Evolutionary conservation across 2,888 invertebrate species (phyloP).

Genomic region (Flabesymbios commensalis): DNA sequence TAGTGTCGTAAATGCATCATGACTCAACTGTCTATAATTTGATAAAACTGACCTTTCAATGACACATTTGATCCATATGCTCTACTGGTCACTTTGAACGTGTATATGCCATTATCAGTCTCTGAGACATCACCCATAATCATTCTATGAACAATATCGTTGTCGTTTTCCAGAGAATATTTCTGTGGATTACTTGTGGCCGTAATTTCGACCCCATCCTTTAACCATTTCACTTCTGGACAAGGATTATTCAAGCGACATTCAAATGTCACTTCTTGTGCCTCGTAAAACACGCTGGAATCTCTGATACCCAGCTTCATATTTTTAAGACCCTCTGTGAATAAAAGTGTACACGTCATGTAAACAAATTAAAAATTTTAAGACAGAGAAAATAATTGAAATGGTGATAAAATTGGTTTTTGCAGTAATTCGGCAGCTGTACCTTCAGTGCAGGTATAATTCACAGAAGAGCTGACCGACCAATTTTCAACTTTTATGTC

Average conservation of each 20-base stretch:
- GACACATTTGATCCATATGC: too few species aligned
- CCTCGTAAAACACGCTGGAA: conserved; percentile 45
- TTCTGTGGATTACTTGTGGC: conserved; percentile 4
- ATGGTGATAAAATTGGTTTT: too few species aligned
- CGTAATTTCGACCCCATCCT: background rate
- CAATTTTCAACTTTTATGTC: conserved; percentile 8
- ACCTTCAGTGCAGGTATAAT: conserved; percentile 12
- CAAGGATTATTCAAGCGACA: conserved; percentile 82
- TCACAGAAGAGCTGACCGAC: conserved; percentile 12
- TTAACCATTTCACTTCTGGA: conserved; percentile 17
- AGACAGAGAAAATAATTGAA: too few species aligned
- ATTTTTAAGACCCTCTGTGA: too few species aligned
- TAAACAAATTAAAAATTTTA: too few species aligned
- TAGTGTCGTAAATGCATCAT: too few species aligned
- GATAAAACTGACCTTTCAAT: too few species aligned
- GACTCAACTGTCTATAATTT: too few species aligned
- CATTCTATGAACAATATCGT: conserved; percentile 7
- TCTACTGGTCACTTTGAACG: conserved; percentile 13
- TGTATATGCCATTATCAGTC: conserved; percentile 17
- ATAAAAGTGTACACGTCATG: too few species aligned
- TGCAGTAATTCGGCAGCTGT: too few species aligned
- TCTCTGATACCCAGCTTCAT: too few species aligned
- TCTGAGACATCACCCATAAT: conserved; percentile 8
- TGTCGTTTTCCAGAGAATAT: conserved; percentile 1
- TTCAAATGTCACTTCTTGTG: conserved; percentile 68